A percentile compares a stretch with the other conserved stretches of the same genome.
These are phyloP conservation scores for Ochropleura leucogaster DNA, from an alignment of 2,888 invertebrate species.

Conservation along the genomic window DNA sequence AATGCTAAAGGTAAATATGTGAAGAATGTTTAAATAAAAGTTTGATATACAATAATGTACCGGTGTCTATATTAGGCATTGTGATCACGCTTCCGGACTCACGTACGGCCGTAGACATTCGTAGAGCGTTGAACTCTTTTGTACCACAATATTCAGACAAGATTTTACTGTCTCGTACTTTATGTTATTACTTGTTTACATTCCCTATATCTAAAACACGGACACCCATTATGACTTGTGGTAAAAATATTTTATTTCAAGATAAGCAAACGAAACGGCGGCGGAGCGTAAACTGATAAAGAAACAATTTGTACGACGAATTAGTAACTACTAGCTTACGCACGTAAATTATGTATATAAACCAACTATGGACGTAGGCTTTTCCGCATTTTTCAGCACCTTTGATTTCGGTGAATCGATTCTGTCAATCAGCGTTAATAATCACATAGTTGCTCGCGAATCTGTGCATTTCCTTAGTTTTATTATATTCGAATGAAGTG, in stretches of 20 bases:
- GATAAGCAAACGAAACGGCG: slow-evolving; percentile 17
- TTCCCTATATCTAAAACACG: background rate
- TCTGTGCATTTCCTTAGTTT: slow-evolving; percentile 79
- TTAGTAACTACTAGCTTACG: slow-evolving; percentile 22
- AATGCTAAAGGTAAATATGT: slow-evolving; percentile 24
- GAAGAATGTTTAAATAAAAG: slow-evolving; percentile 28
- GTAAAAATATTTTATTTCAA: slow-evolving; percentile 25
- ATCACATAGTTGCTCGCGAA: slow-evolving; percentile 73
- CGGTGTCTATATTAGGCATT: slow-evolving; percentile 53
- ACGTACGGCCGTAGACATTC: slow-evolving; percentile 61
- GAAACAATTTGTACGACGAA: slow-evolving; percentile 43
- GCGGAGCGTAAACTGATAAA: slow-evolving; percentile 24
- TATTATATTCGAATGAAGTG: slow-evolving; percentile 67
- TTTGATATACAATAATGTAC: slow-evolving; percentile 14
- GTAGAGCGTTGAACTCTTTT: slow-evolving; percentile 86
- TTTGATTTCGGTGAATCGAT: slow-evolving; percentile 54
- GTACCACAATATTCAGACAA: slow-evolving; percentile 67
- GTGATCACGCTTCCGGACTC: slow-evolving; percentile 65
- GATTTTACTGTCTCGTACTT: slow-evolving; percentile 42
- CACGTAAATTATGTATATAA: slow-evolving; percentile 38
- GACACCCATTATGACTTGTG: background rate
- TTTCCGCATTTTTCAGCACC: slow-evolving; percentile 45
- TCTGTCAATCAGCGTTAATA: slow-evolving; percentile 73
- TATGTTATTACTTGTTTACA: slow-evolving; percentile 40
- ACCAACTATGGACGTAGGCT: slow-evolving; percentile 27